phyloP scores from a whole-genome alignment of 2,113 vertebrate species.

The Oryzias javanicus region DNA sequence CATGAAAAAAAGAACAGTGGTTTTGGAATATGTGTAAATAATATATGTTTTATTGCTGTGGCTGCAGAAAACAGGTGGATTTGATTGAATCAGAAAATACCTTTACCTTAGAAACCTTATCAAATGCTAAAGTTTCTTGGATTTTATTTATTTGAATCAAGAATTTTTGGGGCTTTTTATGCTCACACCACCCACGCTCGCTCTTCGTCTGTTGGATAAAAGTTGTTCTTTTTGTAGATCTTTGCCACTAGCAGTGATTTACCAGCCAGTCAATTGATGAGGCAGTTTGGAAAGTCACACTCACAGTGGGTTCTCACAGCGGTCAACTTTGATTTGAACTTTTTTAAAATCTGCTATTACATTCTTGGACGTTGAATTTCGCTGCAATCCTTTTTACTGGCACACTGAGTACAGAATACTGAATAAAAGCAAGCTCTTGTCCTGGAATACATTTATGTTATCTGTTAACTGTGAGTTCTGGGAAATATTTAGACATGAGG shows the following conservation, averaged over 20 bases:
- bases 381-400: constrained; percentile 27
- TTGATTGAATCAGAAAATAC: no score
- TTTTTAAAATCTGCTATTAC: constrained; percentile 36
- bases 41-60: no score
- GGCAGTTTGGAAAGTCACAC: constrained; percentile 33
- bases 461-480: no score
- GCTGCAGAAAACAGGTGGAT: no score
- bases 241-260: constrained; percentile 32
- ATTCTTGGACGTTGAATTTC: constrained; percentile 18
- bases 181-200: no score
- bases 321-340: constrained; percentile 13
- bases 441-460: neutral
- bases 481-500: no score
- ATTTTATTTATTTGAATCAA: no score
- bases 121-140: no score
- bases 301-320: constrained; percentile 49
- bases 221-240: constrained; percentile 42
- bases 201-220: neutral
- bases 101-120: no score
- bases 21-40: no score
- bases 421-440: constrained; percentile 27
- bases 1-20: no score
- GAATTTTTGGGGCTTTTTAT: no score
- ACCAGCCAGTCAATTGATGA: constrained; percentile 38
- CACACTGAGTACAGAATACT: constrained; percentile 16